Percentiles rank a stretch among this genome's conserved stretches.
Conservation (phyloP, 2,797 vertebrate species). For the Megalops cyprinoides region DNA sequence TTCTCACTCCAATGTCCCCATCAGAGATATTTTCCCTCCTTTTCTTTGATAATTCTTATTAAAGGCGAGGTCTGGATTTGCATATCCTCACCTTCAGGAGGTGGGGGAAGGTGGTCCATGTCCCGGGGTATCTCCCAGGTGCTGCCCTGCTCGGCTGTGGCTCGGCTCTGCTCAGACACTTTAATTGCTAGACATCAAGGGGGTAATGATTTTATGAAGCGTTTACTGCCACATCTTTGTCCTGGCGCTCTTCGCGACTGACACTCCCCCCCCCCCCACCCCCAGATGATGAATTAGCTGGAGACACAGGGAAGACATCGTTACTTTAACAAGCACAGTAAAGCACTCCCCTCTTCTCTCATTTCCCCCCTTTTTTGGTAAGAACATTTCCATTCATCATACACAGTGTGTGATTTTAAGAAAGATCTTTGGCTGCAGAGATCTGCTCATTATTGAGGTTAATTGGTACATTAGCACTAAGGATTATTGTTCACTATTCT, state of each 20-base stretch:
- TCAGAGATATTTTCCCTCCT: not conserved
- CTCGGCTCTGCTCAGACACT: slow-evolving; percentile 3
- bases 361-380: not conserved
- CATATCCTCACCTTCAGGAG: slow-evolving; percentile 31
- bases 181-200: slow-evolving; percentile 35
- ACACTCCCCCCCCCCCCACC: not conserved
- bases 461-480: slow-evolving; percentile 34
- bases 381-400: slow-evolving; percentile 15
- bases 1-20: slow-evolving; percentile 21
- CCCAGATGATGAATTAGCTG: slow-evolving; percentile 34
- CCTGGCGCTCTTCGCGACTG: slow-evolving; percentile 13
- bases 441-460: slow-evolving; percentile 37
- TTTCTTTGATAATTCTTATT: slow-evolving; percentile 12
- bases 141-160: not conserved
- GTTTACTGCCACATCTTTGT: slow-evolving; percentile 35
- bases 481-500: slow-evolving; percentile 28
- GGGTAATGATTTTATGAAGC: slow-evolving; percentile 29
- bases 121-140: slow-evolving; percentile 8
- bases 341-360: slow-evolving; percentile 11
- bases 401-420: slow-evolving; percentile 22
- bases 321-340: slow-evolving; percentile 19
- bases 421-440: slow-evolving; percentile 28
- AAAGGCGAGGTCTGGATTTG: slow-evolving; percentile 19
- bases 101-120: slow-evolving; percentile 25
- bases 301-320: slow-evolving; percentile 7